Evolutionary conservation across 2,888 invertebrate species (phyloP).

Genomic region (Pterobdella sp.): DNA sequence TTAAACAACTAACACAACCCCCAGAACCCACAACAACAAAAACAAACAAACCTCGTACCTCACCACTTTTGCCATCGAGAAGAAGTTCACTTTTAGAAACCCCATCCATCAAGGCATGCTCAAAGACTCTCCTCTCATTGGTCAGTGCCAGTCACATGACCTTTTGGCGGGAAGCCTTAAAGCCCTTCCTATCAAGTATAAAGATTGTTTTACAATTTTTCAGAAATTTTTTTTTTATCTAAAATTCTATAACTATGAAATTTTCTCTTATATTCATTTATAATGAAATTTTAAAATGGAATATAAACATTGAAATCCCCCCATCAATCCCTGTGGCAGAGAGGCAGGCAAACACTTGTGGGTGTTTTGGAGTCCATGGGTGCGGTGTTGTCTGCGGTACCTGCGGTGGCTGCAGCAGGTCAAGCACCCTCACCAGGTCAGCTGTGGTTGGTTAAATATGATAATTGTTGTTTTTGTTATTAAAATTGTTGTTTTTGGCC

Average conservation of each 20-base stretch:
- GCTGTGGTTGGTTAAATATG: background rate
- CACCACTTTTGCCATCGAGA: background rate
- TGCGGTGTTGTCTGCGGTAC: background rate
- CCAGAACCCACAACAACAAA: background rate
- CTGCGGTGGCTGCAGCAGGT: background rate
- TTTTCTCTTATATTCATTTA: background rate
- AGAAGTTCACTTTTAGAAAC: background rate
- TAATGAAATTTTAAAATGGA: background rate
- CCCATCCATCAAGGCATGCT: conserved; percentile 6
- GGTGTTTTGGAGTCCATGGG: background rate
- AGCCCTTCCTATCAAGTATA: background rate
- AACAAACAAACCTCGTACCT: background rate
- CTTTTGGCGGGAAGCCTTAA: background rate
- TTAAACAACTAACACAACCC: no score
- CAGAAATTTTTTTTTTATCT: background rate
- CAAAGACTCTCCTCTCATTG: background rate
- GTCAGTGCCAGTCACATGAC: conserved; percentile 4
- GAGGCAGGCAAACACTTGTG: background rate
- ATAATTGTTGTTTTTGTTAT: background rate
- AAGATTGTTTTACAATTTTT: background rate
- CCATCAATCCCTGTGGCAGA: background rate
- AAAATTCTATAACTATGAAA: background rate
- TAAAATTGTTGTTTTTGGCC: background rate
- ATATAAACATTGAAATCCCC: background rate
- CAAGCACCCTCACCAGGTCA: background rate